phyloP scores from a whole-genome alignment of 2,888 invertebrate species.

The Temnothorax unifasciatus region DNA sequence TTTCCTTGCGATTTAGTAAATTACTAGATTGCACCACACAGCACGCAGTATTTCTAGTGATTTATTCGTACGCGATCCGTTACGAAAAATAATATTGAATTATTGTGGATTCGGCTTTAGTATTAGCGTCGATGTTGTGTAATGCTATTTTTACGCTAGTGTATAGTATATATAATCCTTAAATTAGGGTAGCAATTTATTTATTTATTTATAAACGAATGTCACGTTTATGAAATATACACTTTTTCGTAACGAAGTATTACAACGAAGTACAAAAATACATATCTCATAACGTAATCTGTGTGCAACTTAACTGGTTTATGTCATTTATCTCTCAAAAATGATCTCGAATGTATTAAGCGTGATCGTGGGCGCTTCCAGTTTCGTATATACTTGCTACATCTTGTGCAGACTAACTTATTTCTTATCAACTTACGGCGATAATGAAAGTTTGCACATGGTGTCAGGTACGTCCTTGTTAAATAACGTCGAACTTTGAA shows the following conservation, averaged over 20 bases:
- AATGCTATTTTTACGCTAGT: neutral
- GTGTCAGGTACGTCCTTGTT: neutral
- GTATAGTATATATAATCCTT: neutral
- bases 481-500: neutral
- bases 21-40: too few relatives aligned
- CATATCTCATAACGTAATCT: neutral
- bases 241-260: neutral
- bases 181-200: neutral
- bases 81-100: too few relatives aligned
- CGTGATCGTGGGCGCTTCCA: conserved; percentile 84
- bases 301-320: neutral
- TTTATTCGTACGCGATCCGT: too few relatives aligned
- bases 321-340: conserved; percentile 33
- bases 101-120: too few relatives aligned
- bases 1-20: too few relatives aligned
- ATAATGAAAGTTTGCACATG: conserved; percentile 69
- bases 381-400: conserved; percentile 87
- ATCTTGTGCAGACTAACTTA: conserved; percentile 87
- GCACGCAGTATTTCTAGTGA: too few relatives aligned
- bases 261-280: neutral
- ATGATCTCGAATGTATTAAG: conserved; percentile 80
- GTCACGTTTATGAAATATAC: neutral
- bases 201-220: neutral
- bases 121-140: too few relatives aligned
- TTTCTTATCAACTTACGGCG: conserved; percentile 87